A percentile compares a stretch with the other conserved stretches of the same genome.
Evolutionary conservation across 2,888 invertebrate species (phyloP).

Genomic region (Agonopterix arenella): DNA sequence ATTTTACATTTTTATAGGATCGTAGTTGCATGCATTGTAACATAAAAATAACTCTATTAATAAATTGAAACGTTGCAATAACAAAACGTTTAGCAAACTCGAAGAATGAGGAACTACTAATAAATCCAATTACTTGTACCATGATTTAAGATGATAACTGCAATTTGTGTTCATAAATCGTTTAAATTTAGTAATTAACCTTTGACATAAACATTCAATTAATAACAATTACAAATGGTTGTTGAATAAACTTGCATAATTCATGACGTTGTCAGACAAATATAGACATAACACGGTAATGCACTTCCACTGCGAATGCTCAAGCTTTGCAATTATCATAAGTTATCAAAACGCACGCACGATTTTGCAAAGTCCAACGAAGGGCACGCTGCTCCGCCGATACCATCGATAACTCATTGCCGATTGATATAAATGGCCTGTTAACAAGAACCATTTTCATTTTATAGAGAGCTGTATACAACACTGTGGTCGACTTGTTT

Average conservation of each 20-base stretch:
- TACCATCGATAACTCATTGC: not conserved
- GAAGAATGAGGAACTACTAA: no score
- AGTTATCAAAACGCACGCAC: not conserved
- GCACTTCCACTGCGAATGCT: not conserved
- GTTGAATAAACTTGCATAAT: not conserved
- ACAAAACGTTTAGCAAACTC: no score
- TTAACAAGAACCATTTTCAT: constrained; percentile 20
- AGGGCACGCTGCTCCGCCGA: not conserved
- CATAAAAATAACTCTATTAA: no score
- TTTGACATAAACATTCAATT: not conserved
- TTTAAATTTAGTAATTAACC: not conserved
- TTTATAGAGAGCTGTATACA: constrained; percentile 21
- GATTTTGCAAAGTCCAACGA: not conserved
- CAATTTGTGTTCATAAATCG: not conserved
- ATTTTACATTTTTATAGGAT: not conserved
- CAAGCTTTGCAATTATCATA: not conserved
- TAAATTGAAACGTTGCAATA: no score
- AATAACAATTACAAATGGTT: no score
- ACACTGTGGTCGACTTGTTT: no score
- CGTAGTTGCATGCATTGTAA: no score
- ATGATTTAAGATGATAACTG: no score
- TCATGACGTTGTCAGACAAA: not conserved
- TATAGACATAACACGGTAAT: not conserved
- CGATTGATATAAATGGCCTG: not conserved
- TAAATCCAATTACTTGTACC: no score